Evolutionary conservation across 2,888 invertebrate genomes (phyloP).

Genomic region (Trichogramma evanescens): DNA sequence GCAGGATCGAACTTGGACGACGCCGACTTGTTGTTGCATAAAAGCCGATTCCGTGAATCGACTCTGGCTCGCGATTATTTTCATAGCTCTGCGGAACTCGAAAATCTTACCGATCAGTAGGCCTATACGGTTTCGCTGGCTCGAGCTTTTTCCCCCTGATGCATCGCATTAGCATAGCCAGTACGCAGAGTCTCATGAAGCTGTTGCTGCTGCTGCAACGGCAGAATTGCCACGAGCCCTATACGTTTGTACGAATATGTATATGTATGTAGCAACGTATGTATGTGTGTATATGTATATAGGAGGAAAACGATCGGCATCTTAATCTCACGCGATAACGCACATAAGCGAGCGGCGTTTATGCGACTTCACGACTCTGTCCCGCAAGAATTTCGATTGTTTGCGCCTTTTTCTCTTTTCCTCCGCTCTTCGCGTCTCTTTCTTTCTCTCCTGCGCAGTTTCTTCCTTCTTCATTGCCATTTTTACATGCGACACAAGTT

Average conservation of each 20-base stretch:
- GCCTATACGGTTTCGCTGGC: not conserved
- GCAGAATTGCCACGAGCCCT: not conserved
- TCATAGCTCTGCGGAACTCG: not conserved
- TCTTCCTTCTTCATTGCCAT: not conserved
- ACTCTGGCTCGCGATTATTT: not conserved
- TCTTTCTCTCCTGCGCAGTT: not conserved
- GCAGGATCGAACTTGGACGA: too few species aligned
- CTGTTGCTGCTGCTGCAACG: not conserved
- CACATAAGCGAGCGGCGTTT: constrained; percentile 18
- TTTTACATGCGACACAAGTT: not conserved
- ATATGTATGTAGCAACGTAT: too few species aligned
- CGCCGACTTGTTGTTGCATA: too few species aligned
- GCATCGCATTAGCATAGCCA: constrained; percentile 23
- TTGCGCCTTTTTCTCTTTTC: not conserved
- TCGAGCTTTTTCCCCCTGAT: not conserved
- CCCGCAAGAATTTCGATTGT: constrained; percentile 24
- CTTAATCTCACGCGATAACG: constrained; percentile 41
- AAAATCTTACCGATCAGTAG: not conserved
- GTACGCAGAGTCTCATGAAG: constrained; percentile 1
- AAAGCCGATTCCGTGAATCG: too few species aligned
- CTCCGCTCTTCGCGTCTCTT: constrained; percentile 10
- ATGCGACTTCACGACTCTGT: constrained; percentile 24
- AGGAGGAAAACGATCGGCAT: constrained; percentile 33
- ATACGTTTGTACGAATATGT: too few species aligned
- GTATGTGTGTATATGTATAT: too few species aligned